phyloP scores from a whole-genome alignment of 1,140 invertebrate genomes.

The Frieseomelitta varia region DNA sequence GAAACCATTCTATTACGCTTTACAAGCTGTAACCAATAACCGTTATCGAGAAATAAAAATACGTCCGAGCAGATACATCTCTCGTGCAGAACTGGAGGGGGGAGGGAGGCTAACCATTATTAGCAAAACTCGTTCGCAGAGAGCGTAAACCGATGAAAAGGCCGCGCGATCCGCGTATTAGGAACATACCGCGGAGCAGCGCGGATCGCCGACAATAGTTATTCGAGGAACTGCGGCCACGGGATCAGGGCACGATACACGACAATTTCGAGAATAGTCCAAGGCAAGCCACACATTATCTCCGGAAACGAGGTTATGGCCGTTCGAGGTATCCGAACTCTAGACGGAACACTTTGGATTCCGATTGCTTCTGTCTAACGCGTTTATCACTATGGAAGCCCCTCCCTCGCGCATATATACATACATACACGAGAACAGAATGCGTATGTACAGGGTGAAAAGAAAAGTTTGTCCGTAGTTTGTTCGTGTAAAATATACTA shows the following conservation, averaged over 20 bases:
- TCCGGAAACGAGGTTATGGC: conserved; percentile 25
- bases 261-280: conserved; percentile 39
- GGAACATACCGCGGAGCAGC: conserved; percentile 14
- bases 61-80: background rate
- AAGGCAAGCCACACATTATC: conserved; percentile 43
- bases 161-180: conserved; percentile 5
- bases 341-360: conserved; percentile 35
- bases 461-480: too few species aligned
- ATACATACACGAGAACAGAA: too few species aligned
- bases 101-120: background rate
- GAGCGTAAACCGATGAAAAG: conserved; percentile 6
- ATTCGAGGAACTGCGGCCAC: conserved; percentile 6
- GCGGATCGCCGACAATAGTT: conserved; percentile 21
- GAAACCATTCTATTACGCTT: background rate
- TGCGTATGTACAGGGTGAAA: too few species aligned
- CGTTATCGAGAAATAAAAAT: background rate
- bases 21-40: background rate
- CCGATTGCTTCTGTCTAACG: conserved; percentile 36
- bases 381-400: background rate
- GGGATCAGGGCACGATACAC: conserved; percentile 18
- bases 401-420: too few species aligned
- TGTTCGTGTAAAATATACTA: too few species aligned
- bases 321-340: conserved; percentile 27
- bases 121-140: background rate
- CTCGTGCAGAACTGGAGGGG: background rate